Base-by-base conservation (phyloP, 2,113 vertebrate genomes). In the Strigops habroptila region DNA sequence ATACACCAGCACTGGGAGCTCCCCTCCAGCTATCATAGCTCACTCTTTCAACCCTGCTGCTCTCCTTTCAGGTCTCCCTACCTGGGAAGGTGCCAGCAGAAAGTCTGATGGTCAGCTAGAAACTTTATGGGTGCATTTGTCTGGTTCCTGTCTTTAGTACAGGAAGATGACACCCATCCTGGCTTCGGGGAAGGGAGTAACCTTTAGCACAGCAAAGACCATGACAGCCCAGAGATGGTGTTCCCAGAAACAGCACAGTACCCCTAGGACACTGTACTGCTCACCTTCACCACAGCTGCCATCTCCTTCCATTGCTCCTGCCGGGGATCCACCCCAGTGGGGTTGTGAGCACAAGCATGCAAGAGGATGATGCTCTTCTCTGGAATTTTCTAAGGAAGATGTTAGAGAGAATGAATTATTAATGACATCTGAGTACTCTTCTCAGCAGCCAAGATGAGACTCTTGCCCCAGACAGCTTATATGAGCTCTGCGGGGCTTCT, bases 321-420 rank as follows among this genome's bases (percentile, higher is more conserved):
- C 60, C 71, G 98, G 14, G 99, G 99, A 97, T 99, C 99, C 92
- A 99, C 99, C 24, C 99, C 99, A 0, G 99, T 99, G 82, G 99
- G 99, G 91, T 99, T 99, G 98, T 99, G 99, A 65, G 99, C 99
- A 16, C 99, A 99, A 25, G 99, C 99, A 3, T 99, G 99, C 86
- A 99, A 91, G 68, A 99, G 88, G 92, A 99, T 98, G 77, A 99
- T 97, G 91, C 99, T 99, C 82, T 99, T 97, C 91, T 99, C 98
- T 57, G 99, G 99, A 80, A 99, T 99, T 99, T 99, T 99, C 99
- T 99, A 85, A 35, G 67, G 41, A 90, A 85, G 15, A 85, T 5
- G 14, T 73, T 71, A 74, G 2, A 88, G 43, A 63, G 15, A 55
- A 80, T 23, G 10, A 84, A 81, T 82, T 35, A 80, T 70, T 69